phyloP scores from a whole-genome alignment of 2,113 vertebrate genomes.

The Chamaetylas fuelleborni region DNA sequence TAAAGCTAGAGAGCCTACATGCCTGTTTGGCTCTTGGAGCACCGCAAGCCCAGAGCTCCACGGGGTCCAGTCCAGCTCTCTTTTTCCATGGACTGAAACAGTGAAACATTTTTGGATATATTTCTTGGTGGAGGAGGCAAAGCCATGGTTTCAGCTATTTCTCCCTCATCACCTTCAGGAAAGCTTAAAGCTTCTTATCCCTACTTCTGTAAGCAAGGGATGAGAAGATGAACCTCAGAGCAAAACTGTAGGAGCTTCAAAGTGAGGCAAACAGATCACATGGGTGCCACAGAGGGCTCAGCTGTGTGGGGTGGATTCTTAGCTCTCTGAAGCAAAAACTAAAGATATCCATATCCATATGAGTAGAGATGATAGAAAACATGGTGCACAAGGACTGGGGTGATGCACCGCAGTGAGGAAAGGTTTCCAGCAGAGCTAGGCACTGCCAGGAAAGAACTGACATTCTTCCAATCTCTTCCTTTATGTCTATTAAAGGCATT shows the following conservation, averaged over 20 bases:
- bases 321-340: not conserved
- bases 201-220: not conserved
- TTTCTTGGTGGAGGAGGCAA: not conserved
- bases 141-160: not conserved
- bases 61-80: not conserved
- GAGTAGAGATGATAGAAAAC: not conserved
- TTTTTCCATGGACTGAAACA: not conserved
- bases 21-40: not conserved
- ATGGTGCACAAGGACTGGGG: not conserved
- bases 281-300: not conserved
- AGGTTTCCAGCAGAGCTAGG: not conserved
- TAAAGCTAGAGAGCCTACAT: constrained; percentile 5
- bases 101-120: not conserved
- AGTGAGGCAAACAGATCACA: accelerated
- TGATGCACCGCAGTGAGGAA: not conserved
- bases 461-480: not conserved
- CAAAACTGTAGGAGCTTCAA: accelerated
- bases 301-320: not conserved
- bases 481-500: not conserved
- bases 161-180: not conserved
- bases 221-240: not conserved
- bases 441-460: not conserved
- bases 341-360: no score
- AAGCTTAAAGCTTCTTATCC: not conserved
- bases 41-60: not conserved